Evolutionary conservation across 2,113 vertebrate genomes (phyloP).

Genomic region (Isichthys henryi): DNA sequence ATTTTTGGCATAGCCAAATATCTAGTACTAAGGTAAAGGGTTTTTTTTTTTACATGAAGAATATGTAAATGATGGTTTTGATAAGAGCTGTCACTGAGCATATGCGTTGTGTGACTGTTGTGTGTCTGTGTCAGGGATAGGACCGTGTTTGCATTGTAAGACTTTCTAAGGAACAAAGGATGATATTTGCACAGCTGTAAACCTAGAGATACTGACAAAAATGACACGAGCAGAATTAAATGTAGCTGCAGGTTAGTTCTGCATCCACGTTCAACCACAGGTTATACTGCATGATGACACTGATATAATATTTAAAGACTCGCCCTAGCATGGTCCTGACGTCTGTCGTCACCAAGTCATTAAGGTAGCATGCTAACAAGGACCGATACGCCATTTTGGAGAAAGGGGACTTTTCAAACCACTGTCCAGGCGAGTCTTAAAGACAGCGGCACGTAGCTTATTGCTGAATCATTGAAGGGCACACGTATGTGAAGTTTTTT

Average conservation of each 20-base stretch:
- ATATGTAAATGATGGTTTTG: background rate
- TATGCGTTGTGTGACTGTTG: background rate
- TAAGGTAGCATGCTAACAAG: background rate
- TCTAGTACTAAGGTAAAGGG: background rate
- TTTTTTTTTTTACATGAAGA: background rate
- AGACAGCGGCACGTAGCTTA: background rate
- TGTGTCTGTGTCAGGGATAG: background rate
- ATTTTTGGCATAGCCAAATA: background rate
- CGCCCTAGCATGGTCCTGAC: background rate
- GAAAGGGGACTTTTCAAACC: background rate
- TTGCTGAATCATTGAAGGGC: background rate
- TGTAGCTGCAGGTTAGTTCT: background rate
- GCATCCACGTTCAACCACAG: background rate
- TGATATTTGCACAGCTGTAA: constrained; percentile 2
- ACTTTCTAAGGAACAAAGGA: background rate
- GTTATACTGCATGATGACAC: background rate
- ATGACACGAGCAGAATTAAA: constrained; percentile 1
- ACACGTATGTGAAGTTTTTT: constrained; percentile 4
- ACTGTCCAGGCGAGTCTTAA: background rate
- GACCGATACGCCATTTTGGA: background rate
- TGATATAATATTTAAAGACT: background rate
- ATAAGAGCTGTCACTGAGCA: background rate
- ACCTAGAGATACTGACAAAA: background rate
- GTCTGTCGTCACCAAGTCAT: background rate
- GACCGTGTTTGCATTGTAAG: background rate